Base-by-base conservation (phyloP, 2,113 vertebrate species). In the Datnioides undecimradiatus region DNA sequence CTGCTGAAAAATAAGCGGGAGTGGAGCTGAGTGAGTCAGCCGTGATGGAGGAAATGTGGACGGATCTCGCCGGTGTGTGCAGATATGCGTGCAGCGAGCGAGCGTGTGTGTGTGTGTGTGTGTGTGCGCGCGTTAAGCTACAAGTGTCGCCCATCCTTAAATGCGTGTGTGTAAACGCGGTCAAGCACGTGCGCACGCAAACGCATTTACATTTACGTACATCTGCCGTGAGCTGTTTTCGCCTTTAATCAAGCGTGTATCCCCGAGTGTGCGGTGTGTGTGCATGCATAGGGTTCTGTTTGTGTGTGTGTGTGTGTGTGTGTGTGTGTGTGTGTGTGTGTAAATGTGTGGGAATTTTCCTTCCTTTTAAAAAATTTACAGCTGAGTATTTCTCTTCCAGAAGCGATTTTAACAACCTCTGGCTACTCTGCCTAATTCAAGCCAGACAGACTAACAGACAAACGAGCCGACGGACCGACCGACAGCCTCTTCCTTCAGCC, bases 371-470 rank as follows among this genome's bases (percentile, higher is more conserved):
- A 95, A 95, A 92, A 87, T 92, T 93, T 94, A 94, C 93, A 94
- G 93, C 94, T 92, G 92, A 90, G 88, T 92, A 88, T 91, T 94
- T 90, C 90, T 92, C 88, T 91, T 93, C 93, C 92, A 94, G 92
- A 93, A 87, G 88, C 90, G 83, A 92, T 94, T 85, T 95, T 95
- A 93, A 94, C 94, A 93, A 91, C 92, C 85, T 86, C 91, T 94
- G 92, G 94, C 95, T 94, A 94, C 93, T 94, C 90, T 90, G 92
- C 78, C 88, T 95, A 94, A 96, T 94, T 95, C 92, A 95, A 95
- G 92, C 90, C 95, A 96, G 93, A 93, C 93, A 89, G 70, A 80
- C 66, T 58, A 43, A 80, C 51, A 74, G 72, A 81, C 75, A 82
- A 76, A 85, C 58, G 19, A 70, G 78, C 38, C 11, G 13, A 83